Percentiles rank a stretch among this genome's conserved stretches.
Conservation (phyloP, 2,113 vertebrate genomes). For the Orthochromis indermauri region DNA sequence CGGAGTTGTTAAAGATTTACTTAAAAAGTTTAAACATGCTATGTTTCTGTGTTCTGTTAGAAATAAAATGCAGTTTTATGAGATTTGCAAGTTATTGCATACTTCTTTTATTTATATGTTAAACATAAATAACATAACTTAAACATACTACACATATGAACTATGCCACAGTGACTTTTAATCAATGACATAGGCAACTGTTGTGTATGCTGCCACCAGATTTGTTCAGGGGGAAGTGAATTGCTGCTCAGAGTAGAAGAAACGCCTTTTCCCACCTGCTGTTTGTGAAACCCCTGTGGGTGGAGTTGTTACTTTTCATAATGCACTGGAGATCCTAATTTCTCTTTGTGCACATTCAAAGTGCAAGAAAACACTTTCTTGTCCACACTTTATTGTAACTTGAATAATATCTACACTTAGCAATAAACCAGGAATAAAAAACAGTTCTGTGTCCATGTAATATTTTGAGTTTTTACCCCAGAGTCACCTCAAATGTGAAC, state of each 20-base stretch:
- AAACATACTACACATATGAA: background rate
- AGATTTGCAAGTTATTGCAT: background rate
- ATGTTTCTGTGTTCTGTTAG: background rate
- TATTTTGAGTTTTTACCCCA: too few relatives aligned
- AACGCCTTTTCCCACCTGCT: background rate
- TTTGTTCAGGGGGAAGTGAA: background rate
- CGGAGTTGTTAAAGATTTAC: background rate
- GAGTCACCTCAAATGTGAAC: too few relatives aligned
- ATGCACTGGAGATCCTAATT: background rate
- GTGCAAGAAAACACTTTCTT: too few relatives aligned
- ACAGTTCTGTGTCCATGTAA: too few relatives aligned
- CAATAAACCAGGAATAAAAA: too few relatives aligned
- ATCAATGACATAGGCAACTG: background rate
- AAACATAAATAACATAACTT: background rate
- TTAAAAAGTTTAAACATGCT: background rate
- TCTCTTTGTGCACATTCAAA: too few relatives aligned
- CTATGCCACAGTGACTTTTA: background rate
- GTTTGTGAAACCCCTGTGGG: background rate
- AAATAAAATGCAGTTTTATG: background rate
- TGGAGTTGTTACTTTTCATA: background rate
- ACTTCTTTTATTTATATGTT: background rate
- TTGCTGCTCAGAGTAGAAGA: background rate
- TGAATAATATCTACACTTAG: too few relatives aligned
- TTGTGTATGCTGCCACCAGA: background rate
- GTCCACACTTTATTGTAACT: too few relatives aligned